A percentile compares a stretch with the other conserved stretches of the same genome.
Conservation (phyloP, 2,888 invertebrate species). For the Linyphia triangularis region DNA sequence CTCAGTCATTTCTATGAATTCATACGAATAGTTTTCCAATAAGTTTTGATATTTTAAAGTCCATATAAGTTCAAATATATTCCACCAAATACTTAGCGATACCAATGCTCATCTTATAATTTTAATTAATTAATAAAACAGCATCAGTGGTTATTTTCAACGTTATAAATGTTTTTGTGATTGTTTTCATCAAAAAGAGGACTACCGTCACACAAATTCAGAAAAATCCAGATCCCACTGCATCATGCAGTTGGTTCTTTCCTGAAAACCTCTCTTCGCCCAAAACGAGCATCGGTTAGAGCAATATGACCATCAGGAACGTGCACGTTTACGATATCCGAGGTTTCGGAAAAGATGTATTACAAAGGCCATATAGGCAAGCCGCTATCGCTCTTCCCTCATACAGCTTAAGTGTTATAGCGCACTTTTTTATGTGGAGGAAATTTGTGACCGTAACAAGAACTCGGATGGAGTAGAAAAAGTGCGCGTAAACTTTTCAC, state of each 20-base stretch:
- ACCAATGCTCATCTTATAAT: too few species aligned
- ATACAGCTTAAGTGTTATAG: conserved; percentile 64
- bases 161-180: too few species aligned
- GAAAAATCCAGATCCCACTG: not conserved
- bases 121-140: too few species aligned
- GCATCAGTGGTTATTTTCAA: too few species aligned
- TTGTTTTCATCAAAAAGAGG: too few species aligned
- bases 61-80: too few species aligned
- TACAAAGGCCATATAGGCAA: conserved; percentile 53
- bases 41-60: too few species aligned
- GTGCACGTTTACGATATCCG: conserved; percentile 65
- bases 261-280: not conserved
- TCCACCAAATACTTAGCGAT: too few species aligned
- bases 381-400: conserved; percentile 54
- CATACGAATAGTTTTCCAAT: too few species aligned
- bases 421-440: conserved; percentile 50
- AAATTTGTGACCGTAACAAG: conserved; percentile 69
- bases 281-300: conserved; percentile 40
- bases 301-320: conserved; percentile 40
- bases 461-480: conserved; percentile 28
- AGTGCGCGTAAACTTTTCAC: conserved; percentile 48
- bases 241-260: conserved; percentile 14
- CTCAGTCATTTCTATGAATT: too few species aligned
- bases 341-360: conserved; percentile 62
- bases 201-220: not conserved